Evolutionary conservation across 2,797 vertebrate genomes (phyloP).

Genomic region (Anabas testudineus): DNA sequence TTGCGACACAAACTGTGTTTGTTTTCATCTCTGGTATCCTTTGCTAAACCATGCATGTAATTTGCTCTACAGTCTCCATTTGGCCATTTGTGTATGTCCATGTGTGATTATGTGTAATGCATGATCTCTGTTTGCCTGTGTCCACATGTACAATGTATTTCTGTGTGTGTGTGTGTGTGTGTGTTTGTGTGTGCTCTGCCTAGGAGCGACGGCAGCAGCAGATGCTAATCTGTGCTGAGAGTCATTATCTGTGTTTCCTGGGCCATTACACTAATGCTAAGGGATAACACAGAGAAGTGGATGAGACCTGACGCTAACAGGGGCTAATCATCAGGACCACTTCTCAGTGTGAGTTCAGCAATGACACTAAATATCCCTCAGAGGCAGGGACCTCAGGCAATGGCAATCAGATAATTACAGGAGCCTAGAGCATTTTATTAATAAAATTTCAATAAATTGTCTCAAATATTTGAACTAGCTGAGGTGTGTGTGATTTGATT

Average conservation of each 20-base stretch:
- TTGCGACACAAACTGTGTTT: constrained; percentile 11
- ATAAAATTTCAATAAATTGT: constrained; percentile 71
- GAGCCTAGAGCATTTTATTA: constrained; percentile 68
- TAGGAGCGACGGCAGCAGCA: constrained; percentile 38
- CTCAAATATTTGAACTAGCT: constrained; percentile 74
- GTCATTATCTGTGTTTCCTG: constrained; percentile 78
- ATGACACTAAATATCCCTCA: constrained; percentile 75
- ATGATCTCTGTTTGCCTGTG: constrained; percentile 19
- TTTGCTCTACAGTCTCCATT: constrained; percentile 38
- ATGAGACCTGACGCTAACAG: constrained; percentile 78
- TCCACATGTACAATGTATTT: constrained; percentile 25
- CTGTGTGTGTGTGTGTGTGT: constrained; percentile 27
- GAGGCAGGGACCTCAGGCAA: constrained; percentile 59
- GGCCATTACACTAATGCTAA: constrained; percentile 80
- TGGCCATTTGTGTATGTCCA: constrained; percentile 28
- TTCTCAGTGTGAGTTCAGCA: constrained; percentile 69
- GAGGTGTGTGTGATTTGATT: constrained; percentile 61
- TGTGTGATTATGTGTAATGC: constrained; percentile 39
- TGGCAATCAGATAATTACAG: constrained; percentile 70
- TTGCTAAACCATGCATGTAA: constrained; percentile 42
- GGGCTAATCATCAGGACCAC: constrained; percentile 77
- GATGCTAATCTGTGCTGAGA: constrained; percentile 77
- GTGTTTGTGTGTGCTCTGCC: constrained; percentile 10
- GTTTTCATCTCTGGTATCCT: constrained; percentile 21
- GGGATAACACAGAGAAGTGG: constrained; percentile 74